Conservation (phyloP, 2,797 vertebrate genomes). For the Hephaestus fuliginosus region DNA sequence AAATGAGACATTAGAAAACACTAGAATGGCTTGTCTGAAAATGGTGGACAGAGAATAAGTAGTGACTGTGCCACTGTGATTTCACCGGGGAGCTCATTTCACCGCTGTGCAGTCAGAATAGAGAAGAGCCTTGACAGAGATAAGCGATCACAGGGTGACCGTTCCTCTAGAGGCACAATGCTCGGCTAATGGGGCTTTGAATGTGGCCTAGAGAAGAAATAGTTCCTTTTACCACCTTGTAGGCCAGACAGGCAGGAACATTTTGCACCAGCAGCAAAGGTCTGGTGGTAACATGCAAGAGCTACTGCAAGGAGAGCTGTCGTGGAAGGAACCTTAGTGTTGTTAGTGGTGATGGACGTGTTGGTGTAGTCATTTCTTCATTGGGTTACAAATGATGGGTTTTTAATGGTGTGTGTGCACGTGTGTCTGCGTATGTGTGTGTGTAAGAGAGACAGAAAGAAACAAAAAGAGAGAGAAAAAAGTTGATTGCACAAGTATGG, state of each 20-base stretch:
- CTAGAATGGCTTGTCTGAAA: background rate
- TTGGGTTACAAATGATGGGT: no score
- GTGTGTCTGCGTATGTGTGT: no score
- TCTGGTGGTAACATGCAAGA: background rate
- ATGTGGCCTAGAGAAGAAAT: background rate
- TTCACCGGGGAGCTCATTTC: background rate
- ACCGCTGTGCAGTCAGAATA: no score
- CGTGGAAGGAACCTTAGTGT: background rate
- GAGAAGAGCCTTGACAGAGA: background rate
- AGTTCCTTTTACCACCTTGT: background rate
- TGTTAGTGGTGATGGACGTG: no score
- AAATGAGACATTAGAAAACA: constrained; percentile 9
- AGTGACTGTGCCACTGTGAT: background rate
- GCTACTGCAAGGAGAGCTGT: background rate
- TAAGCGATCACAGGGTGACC: background rate
- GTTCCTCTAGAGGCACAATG: background rate
- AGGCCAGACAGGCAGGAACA: no score
- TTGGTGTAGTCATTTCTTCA: no score
- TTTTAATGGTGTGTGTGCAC: no score
- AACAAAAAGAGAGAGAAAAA: no score
- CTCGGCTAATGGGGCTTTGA: background rate
- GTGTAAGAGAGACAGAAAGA: no score
- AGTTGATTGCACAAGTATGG: no score
- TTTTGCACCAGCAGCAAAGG: background rate
- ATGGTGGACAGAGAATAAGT: background rate